Conservation (phyloP, 2,888 invertebrate species). For the Thysanoteuthis rhombus region DNA sequence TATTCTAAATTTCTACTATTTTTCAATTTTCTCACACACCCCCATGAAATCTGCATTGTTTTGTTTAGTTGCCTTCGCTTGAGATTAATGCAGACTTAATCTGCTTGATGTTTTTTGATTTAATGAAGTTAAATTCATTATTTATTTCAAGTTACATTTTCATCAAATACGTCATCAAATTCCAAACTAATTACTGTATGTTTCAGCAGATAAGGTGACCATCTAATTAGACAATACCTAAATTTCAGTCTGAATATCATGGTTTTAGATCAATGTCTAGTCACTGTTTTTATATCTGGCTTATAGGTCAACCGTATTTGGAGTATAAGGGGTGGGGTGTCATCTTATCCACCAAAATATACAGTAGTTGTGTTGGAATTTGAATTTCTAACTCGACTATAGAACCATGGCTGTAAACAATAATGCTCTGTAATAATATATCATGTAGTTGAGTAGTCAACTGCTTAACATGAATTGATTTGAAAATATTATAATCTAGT, state of each 20-base stretch:
- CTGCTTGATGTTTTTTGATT: neutral
- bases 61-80: neutral
- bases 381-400: neutral
- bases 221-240: no score
- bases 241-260: no score
- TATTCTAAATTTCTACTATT: neutral
- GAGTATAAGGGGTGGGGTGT: no score
- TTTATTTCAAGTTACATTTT: neutral
- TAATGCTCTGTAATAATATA: neutral
- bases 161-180: neutral
- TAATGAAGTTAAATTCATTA: neutral
- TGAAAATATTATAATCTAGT: neutral
- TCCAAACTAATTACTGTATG: neutral
- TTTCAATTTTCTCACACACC: neutral
- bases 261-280: no score
- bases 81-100: neutral
- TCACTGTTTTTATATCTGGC: no score
- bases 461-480: neutral
- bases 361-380: neutral
- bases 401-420: neutral
- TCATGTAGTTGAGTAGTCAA: neutral
- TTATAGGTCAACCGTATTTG: no score
- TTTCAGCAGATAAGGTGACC: no score
- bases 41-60: neutral
- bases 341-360: no score